Evolutionary conservation across 2,113 vertebrate genomes (phyloP), one percentile per base, ranked within the genome.

Genomic region (Phrynocephalus versicolor): DNA sequence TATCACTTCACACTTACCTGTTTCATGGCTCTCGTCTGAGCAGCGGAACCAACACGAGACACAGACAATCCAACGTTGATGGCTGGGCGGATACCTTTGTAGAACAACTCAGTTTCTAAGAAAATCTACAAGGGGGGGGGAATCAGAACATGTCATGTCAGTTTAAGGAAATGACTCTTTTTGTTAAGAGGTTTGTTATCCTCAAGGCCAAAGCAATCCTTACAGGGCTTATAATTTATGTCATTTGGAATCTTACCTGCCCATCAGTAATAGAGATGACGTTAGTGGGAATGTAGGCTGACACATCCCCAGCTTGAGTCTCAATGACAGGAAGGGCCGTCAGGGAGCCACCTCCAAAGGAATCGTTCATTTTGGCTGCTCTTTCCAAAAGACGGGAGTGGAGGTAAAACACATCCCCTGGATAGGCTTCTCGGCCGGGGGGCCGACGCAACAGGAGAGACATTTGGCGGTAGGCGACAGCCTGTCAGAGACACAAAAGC

Each of bases 241-340:
- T 30, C 21, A 23, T 67, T 37, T 70, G 15, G 82, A 60, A 45
- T 0, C 87, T 41, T 79, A 99, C 98, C 98, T 99, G 99, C 87
- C 99, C 99, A 0, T 99, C 99, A 19, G 98, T 99, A 96, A 99
- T 99, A 87, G 99, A 99, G 94, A 99, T 99, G 92, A 99, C 98
- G 0, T 99, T 99, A 41, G 98, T 99, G 91, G 99, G 99, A 97
- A 99, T 99, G 96, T 99, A 99, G 92, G 99, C 99, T 3, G 99
- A 99, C 96, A 99, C 99, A 0, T 99, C 99, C 37, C 99, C 99
- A 35, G 99, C 99, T 93, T 99, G 99, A n/a, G 98, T 99, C 89
- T 99, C 99, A 0, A 99, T 99, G 89, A 99, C 98, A 1, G 99
- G 99, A n/a, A 99, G 92, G 65, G 99, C 98, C 0, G 99, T 99